These are phyloP conservation scores for Periparus ater DNA, from an alignment of 2,797 vertebrate species.

Conservation along the genomic window DNA sequence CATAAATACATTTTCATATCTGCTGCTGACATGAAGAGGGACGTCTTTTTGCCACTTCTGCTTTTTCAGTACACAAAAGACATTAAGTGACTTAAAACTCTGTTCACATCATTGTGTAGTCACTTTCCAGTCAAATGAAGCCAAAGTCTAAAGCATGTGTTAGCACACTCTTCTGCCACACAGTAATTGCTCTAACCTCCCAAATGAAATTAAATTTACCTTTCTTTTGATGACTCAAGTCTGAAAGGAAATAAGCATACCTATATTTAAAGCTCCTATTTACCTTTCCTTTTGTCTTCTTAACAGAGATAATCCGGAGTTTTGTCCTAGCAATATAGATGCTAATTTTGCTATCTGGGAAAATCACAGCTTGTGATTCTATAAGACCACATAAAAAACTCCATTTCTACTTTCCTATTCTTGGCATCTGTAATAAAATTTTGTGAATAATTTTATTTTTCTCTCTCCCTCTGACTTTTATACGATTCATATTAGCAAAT, in stretches of 20 bases:
- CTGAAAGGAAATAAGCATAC: slow-evolving; percentile 19
- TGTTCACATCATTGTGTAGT: not conserved
- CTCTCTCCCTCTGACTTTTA: not conserved
- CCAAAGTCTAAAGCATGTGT: not conserved
- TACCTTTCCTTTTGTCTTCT: slow-evolving; percentile 26
- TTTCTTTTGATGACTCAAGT: slow-evolving; percentile 31
- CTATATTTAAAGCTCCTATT: slow-evolving; percentile 14
- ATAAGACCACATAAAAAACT: not conserved
- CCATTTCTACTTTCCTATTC: not conserved
- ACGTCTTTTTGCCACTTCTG: not conserved
- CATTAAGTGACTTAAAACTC: not conserved
- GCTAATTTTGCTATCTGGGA: slow-evolving; percentile 23
- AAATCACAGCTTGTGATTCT: slow-evolving; percentile 4
- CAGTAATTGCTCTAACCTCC: slow-evolving; percentile 7
- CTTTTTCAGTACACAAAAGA: not conserved
- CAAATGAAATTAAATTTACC: slow-evolving; percentile 42
- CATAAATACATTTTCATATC: slow-evolving; percentile 8
- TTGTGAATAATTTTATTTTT: not conserved
- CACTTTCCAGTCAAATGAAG: slow-evolving; percentile 1
- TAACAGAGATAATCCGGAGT: slow-evolving; percentile 3
- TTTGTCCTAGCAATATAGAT: slow-evolving; percentile 33
- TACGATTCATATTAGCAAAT: not conserved
- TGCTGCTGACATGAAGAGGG: not conserved
- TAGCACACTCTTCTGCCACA: not conserved
- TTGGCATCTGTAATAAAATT: not conserved